Percentiles rank a stretch among this genome's conserved stretches.
phyloP scores from a whole-genome alignment of 92 coral and sea anemone genomes.

The Chrysogorgia sp. region DNA sequence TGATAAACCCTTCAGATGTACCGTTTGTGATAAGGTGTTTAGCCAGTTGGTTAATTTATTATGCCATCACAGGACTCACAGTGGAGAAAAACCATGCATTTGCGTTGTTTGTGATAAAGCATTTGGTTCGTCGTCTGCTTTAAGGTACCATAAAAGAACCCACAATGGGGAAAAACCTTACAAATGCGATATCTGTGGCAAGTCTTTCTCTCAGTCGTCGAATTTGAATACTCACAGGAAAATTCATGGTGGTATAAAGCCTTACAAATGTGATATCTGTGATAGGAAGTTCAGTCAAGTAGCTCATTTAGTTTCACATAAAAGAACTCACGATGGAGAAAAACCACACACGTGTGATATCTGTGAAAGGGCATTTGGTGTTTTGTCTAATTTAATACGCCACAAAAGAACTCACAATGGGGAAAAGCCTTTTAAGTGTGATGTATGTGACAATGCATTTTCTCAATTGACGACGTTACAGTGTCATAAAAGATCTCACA shows the following conservation, averaged over 20 bases:
- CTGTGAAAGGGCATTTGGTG: neutral
- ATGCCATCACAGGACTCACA: slow-evolving; percentile 79
- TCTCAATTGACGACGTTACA: no score
- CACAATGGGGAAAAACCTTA: slow-evolving; percentile 9
- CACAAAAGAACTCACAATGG: slow-evolving; percentile 11
- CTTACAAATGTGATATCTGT: slow-evolving; percentile 21
- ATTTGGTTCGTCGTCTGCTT: neutral
- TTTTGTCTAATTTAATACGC: neutral
- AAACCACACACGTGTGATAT: slow-evolving; percentile 20
- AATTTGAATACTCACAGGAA: neutral
- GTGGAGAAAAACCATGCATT: slow-evolving; percentile 85
- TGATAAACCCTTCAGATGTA: slow-evolving; percentile 81
- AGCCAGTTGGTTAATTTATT: slow-evolving; percentile 83
- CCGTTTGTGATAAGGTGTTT: slow-evolving; percentile 76
- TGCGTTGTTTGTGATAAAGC: slow-evolving; percentile 68
- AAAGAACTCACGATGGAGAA: slow-evolving; percentile 12
- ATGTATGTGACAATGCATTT: neutral
- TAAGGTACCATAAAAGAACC: slow-evolving; percentile 4
- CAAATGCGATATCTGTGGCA: slow-evolving; percentile 3
- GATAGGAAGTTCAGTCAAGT: slow-evolving; percentile 8
- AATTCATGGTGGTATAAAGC: slow-evolving; percentile 4
- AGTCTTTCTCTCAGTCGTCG: neutral
- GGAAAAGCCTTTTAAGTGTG: neutral
- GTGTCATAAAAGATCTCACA: no score
- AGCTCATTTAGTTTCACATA: neutral